Evolutionary conservation across 2,888 invertebrate genomes (phyloP), one percentile per base, ranked within the genome.

Genomic region (Coenonympha glycerion): DNA sequence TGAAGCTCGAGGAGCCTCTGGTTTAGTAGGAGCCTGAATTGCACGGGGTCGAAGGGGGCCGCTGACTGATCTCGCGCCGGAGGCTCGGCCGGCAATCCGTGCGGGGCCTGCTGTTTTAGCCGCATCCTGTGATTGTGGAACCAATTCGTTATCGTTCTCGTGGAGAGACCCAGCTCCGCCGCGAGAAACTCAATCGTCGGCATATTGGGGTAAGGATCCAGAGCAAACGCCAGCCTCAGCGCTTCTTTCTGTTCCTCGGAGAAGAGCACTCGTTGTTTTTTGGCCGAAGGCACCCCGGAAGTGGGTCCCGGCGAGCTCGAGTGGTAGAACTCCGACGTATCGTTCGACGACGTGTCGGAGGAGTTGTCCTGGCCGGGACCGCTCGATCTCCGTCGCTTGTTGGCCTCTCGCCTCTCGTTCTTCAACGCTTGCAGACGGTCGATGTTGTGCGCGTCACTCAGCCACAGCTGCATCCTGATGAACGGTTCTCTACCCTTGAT

Each of bases 101-200:
- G 95, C 1, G 95, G 94, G 46, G 92, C 92, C 71, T 95, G 95
- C 73, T 96, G 95, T 83, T 98, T 98, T 72, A 97, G 91, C 57
- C 99, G 91, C 97, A 99, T 99, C 65, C 99, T 92, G 77, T 99
- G 98, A 79, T 99, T 99, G 89, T 99, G 99, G 90, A 99, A 99
- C 99, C 99, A 99, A 83, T 99, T 99, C 55, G 98, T 98, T 68
- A 99, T 98, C 47, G 99, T 99, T 62, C 99, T 90, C 44, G 97
- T 94, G 4, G 97, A 95, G 31, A 99, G 89, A 6, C 93, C 94
- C 49, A 99, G 87, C 78, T 98, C 97, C 22, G 92, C 91, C 22
- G 98, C 97, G 52, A 99, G 89, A 71, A 97, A 97, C 76, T 99
- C 98, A 60, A 99, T 97, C 51, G 97, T 97, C 18, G 95, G 94